Evolutionary conservation across 2,888 invertebrate genomes (phyloP), one percentile per base, ranked within the genome.

Genomic region (Stictocephala bisonia): DNA sequence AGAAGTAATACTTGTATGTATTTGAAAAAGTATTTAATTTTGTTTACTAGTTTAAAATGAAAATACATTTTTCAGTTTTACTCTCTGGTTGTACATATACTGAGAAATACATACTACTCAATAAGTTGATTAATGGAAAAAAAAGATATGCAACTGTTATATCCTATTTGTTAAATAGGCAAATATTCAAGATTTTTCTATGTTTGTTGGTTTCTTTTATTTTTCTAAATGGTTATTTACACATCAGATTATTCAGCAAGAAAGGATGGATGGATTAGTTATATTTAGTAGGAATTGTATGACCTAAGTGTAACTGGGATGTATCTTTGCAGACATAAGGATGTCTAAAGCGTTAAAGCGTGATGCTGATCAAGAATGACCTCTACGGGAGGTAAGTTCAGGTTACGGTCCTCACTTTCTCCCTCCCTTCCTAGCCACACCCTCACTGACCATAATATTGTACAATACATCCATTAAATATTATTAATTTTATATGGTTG

Each of bases 341-440:
- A 72, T 72, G 70, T 70, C 64, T 50, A 29, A 51, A 53, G 40
- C 31, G 53, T 53, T 53, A 69, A n/a, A 40, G 22, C 40, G 40
- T 40, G 53, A 35, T 69, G 60, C 44, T 29, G 31, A 51, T 18
- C 31, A 68, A 68, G 50, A 51, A 20, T 26, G 20, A 51, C 27
- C 13, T 18, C 22, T 22, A 44, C 26, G 41, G 72, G 40, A 71
- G 70, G 70, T 71, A 44, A 71, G 70, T 72, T 53, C 27, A 58
- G 66, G 72, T 67, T 27, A 48, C 67, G 56, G 24, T 15, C 53
- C 51, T 24, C 58, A 41, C 44, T 71, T 64, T 53, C 44, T 72
- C 56, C 68, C 53, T 68, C 70, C 81, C 81, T 82, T 80, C 81
- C 80, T 72, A 73, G 81, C 81, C 81, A 82, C 81, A 82, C 83